A percentile compares a stretch with the other conserved stretches of the same genome.
phyloP scores from a whole-genome alignment of 2,797 vertebrate species.

The Falco novaeseelandiae region DNA sequence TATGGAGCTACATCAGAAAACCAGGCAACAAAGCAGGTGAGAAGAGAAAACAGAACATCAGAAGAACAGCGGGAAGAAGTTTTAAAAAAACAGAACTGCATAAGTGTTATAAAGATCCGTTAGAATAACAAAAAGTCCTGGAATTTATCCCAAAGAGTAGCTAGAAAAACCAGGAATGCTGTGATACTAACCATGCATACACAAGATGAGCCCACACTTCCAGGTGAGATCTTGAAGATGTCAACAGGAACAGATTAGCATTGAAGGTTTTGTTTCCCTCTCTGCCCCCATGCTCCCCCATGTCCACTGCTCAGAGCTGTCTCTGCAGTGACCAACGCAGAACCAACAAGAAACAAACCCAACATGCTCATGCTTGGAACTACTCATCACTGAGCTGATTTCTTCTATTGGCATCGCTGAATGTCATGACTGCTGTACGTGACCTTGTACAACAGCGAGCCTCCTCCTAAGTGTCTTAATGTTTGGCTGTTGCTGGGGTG shows the following conservation, averaged over 20 bases:
- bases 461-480: neutral
- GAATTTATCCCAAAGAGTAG: neutral
- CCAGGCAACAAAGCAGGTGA: neutral
- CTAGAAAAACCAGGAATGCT: neutral
- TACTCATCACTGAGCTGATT: neutral
- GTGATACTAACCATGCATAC: neutral
- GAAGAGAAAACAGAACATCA: neutral
- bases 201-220: neutral
- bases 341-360: neutral
- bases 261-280: neutral
- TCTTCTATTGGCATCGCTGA: neutral
- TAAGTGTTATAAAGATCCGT: neutral
- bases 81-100: neutral
- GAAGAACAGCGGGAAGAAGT: neutral
- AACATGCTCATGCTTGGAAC: fast-evolving
- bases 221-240: neutral
- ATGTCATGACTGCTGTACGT: neutral
- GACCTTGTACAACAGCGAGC: neutral
- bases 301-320: neutral
- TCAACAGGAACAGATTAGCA: neutral
- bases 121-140: neutral
- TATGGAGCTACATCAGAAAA: neutral
- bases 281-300: fast-evolving
- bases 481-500: neutral
- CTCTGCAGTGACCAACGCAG: neutral